These are phyloP conservation scores for Choloepus didactylus DNA, from an alignment of 2,797 vertebrate genomes.

Conservation along the genomic window DNA sequence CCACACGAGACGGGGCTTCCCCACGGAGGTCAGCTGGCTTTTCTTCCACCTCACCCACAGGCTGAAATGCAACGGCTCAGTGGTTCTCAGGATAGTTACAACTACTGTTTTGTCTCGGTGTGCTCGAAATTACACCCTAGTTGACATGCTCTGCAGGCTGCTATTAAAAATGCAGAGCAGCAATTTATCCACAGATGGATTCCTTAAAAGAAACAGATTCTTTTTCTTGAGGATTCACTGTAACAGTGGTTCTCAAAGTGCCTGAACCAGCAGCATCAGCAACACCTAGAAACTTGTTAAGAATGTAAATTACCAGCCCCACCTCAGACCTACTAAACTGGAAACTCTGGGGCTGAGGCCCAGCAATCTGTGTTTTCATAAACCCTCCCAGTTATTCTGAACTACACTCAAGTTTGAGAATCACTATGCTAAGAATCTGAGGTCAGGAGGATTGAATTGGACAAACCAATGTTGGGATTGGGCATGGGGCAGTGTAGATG, in stretches of 20 bases:
- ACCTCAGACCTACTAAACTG: background rate
- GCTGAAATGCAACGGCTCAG: background rate
- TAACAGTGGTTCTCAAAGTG: background rate
- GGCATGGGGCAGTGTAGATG: too few relatives aligned
- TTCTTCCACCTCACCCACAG: background rate
- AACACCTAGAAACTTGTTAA: background rate
- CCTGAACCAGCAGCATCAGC: background rate
- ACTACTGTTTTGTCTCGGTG: background rate
- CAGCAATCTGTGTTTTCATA: background rate
- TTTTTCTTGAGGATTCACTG: background rate
- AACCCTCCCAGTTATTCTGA: background rate
- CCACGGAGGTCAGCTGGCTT: background rate
- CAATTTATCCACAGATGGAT: background rate
- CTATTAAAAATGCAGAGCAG: conserved; percentile 37
- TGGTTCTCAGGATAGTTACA: background rate
- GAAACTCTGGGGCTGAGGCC: too few relatives aligned
- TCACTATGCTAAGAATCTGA: background rate
- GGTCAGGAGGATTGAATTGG: background rate
- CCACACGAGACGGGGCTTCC: background rate
- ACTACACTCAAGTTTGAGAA: background rate
- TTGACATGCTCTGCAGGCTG: background rate
- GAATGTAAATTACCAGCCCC: background rate
- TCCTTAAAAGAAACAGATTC: background rate
- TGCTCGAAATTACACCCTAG: conserved; percentile 10
- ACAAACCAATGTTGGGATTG: background rate